Base-by-base conservation (phyloP, 2,888 invertebrate genomes). In the Phaonia tiefii region DNA sequence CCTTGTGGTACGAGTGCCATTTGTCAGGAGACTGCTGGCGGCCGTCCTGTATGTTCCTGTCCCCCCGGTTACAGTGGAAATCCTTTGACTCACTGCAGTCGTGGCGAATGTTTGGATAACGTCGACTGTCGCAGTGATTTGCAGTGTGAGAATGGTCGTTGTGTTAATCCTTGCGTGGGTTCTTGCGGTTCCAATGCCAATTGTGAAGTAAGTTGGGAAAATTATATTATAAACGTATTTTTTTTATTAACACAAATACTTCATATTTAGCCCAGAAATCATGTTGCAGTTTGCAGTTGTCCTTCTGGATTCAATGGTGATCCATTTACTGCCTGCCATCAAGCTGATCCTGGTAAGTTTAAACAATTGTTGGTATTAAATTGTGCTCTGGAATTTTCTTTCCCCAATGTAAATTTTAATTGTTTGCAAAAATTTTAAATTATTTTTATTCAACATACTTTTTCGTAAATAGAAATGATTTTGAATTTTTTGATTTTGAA, bases 1-100 rank as follows among this genome's bases (percentile, higher is more conserved):
- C 94, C 94, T 0, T 95, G 95, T 85, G 95, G 95, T 1, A 92
- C 92, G 7, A 94, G 94, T 54, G 94, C 95, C 1, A 93, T 94
- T 81, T 95, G 95, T 86, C 93, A 93, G 80, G 90, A 91, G 82
- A 90, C 92, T 80, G 91, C 93, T 83, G 94, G 94, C 83, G 95
- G 95, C 82, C 92, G 96, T 70, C 95, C 96, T 0, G 95, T 96
- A 5, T 96, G 96, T 87, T 95, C 95, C 25, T 96, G 96, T 86
- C 92, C 95, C 83, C 93, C 95, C 10, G 95, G 96, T 0, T 93
- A 96, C 89, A 94, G 94, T 84, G 97, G 96, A 37, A 96, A 96
- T 90, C 96, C 97, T 0, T 91, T 96, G 79, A 92, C 92, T 0
- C 92, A 93, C 84, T 97, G 97, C 89, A 92, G 93, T 86, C 93